Conservation (phyloP, 1,140 invertebrate genomes). For the Wiebesia pumilae region DNA sequence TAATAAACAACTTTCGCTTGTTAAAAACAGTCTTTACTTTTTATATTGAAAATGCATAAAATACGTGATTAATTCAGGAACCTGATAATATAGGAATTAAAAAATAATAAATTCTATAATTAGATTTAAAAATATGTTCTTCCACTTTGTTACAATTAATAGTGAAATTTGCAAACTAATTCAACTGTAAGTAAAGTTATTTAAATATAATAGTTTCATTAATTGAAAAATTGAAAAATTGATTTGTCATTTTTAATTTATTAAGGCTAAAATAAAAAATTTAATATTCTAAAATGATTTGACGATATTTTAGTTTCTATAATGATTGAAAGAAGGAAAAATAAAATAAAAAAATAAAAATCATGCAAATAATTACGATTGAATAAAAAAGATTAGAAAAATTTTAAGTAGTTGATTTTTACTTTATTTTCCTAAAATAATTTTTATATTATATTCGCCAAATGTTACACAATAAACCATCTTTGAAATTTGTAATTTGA, state of each 20-base stretch:
- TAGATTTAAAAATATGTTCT: conserved; percentile 35
- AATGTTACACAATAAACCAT: conserved; percentile 48
- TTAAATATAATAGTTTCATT: conserved; percentile 40
- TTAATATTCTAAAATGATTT: conserved; percentile 2
- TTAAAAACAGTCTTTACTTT: not conserved
- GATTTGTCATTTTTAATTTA: conserved; percentile 35
- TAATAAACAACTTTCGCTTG: not conserved
- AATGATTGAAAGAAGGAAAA: not conserved
- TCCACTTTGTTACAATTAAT: conserved; percentile 26
- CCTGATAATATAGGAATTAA: not conserved
- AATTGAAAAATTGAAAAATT: not conserved
- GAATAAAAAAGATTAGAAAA: conserved; percentile 20
- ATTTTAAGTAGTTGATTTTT: conserved; percentile 4
- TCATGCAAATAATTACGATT: conserved; percentile 13
- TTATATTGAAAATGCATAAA: not conserved
- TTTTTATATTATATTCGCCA: conserved; percentile 39
- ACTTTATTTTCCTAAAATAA: conserved; percentile 52
- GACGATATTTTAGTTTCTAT: conserved; percentile 12
- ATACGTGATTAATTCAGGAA: not conserved
- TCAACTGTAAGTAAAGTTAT: conserved; percentile 12
- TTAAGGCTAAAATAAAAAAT: conserved; percentile 16
- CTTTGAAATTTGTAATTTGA: conserved; percentile 37
- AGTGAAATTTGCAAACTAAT: conserved; percentile 1
- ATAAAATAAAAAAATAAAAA: conserved; percentile 22
- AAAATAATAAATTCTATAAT: not conserved